These are phyloP conservation scores for Turdus rufiventris DNA, from an alignment of 2,113 vertebrate genomes.

Conservation along the genomic window DNA sequence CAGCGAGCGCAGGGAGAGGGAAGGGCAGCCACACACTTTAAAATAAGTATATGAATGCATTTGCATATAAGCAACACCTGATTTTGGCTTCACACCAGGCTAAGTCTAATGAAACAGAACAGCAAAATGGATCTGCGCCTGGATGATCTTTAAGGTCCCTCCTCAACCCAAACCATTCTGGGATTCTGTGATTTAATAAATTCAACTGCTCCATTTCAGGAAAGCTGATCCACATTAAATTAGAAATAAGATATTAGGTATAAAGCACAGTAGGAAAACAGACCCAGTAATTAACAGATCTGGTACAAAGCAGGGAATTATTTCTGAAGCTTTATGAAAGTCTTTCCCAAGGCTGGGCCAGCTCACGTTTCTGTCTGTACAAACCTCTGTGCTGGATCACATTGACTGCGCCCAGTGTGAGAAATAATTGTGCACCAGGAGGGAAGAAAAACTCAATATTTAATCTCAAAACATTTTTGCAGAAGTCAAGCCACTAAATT, in stretches of 20 bases:
- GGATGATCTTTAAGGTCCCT: neutral
- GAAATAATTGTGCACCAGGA: neutral
- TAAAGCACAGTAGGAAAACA: neutral
- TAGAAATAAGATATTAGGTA: neutral
- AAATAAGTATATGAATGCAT: neutral
- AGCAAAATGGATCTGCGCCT: neutral
- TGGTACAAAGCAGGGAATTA: neutral
- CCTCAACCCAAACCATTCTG: neutral
- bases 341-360: neutral
- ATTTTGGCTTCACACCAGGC: neutral
- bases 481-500: neutral
- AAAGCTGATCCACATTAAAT: neutral
- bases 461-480: neutral
- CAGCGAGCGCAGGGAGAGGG: slow-evolving; percentile 4
- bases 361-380: neutral
- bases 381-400: neutral
- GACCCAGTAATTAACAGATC: neutral
- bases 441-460: slow-evolving; percentile 8
- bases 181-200: neutral
- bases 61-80: neutral
- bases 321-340: neutral
- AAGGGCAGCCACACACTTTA: neutral
- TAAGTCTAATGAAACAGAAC: neutral
- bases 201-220: neutral
- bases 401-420: neutral